phyloP scores from a whole-genome alignment of 2,888 invertebrate genomes.

The Maniola hyperantus region DNA sequence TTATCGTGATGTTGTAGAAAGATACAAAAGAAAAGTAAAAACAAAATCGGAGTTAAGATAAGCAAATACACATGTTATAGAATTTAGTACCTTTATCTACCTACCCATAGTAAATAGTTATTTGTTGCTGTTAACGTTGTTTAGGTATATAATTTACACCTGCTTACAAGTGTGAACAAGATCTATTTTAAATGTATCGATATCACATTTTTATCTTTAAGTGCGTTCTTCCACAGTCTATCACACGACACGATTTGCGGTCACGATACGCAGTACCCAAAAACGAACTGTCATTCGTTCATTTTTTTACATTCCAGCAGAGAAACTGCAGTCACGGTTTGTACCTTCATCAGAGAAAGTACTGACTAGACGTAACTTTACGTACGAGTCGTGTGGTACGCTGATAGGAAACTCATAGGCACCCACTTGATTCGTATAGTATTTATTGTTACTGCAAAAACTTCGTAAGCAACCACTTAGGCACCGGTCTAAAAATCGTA shows the following conservation, averaged over 20 bases:
- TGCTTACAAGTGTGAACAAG: slow-evolving; percentile 27
- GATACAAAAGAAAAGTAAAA: not conserved
- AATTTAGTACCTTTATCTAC: not conserved
- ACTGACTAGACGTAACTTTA: too few relatives aligned
- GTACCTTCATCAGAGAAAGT: too few relatives aligned
- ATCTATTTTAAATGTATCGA: slow-evolving; percentile 26
- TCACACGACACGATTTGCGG: not conserved
- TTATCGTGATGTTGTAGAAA: too few relatives aligned
- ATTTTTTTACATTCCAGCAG: not conserved
- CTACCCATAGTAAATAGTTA: not conserved
- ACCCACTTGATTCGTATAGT: too few relatives aligned
- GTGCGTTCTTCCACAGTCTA: not conserved
- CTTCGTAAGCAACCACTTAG: too few relatives aligned
- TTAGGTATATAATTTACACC: slow-evolving; percentile 26
- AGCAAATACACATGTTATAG: not conserved
- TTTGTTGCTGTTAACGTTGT: slow-evolving; percentile 8
- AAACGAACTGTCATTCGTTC: not conserved
- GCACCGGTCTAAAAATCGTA: too few relatives aligned
- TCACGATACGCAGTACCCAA: not conserved
- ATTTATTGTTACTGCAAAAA: too few relatives aligned
- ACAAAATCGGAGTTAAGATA: not conserved
- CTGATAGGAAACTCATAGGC: too few relatives aligned
- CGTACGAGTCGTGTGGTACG: too few relatives aligned
- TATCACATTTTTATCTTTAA: slow-evolving; percentile 32
- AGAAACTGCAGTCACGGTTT: too few relatives aligned